Evolutionary conservation across 2,797 vertebrate genomes (phyloP), one percentile per base, ranked within the genome.

Genomic region (Pipistrellus nathusii): DNA sequence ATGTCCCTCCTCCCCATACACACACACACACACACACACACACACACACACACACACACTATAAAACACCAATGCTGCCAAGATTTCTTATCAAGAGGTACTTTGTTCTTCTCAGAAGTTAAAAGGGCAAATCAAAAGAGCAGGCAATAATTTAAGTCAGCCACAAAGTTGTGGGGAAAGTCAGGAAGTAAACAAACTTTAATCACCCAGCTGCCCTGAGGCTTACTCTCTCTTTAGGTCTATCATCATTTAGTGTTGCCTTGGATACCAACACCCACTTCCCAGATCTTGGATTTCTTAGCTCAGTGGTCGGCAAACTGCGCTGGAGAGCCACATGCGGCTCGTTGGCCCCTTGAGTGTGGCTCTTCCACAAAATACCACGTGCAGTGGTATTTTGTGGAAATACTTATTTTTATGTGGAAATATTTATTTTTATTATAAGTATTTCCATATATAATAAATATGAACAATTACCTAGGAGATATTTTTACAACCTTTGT

Each of bases 51-150:
- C 64, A 32, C 17, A 68, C 53, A 35, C 7, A 59, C 20, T 77
- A 20, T 18, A 68, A 84, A 91, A 59, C 20, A 83, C 62, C 66
- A 46, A 27, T 11, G 44, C 17, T 72, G 72, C 32, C 23, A 38
- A 94, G 46, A 51, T 80, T 93, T 92, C 87, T 81, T 64, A 95
- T 77, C 85, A 94, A 93, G 62, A 92, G 23, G 77, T 77, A 91
- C 76, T 94, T 85, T 73, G 90, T 73, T 95, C 92, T 78, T 81
- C 69, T 81, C 41, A 77, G 51, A 75, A 77, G 84, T 72, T 32
- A 78, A 82, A 90, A 82, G 69, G 14, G 87, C 85, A 94, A 93
- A 76, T 94, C 38, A 69, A 76, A 89, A 90, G 35, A 81, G 77
- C 6, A 69, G 64, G 62, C 71, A 87, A 71, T 44, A 66, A 88